Percentiles rank a stretch among this genome's conserved stretches.
These are phyloP conservation scores for Ditula angustiorana DNA, from an alignment of 2,888 invertebrate genomes.

Conservation along the genomic window DNA sequence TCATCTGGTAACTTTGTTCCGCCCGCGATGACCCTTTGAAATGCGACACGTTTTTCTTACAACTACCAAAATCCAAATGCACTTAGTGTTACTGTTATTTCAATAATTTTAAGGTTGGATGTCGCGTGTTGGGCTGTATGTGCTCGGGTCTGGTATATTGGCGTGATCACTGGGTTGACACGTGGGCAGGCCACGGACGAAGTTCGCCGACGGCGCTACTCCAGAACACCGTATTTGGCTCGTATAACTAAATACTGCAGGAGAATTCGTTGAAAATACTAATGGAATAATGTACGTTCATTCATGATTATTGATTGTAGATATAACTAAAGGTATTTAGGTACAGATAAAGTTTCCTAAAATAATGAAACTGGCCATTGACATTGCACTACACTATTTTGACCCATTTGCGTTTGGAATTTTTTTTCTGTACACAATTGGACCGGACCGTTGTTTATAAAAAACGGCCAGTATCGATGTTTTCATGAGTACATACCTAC, in stretches of 20 bases:
- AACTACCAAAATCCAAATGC: conserved; percentile 10
- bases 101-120: background rate
- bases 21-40: conserved; percentile 37
- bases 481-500: too few species aligned
- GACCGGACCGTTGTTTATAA: too few species aligned
- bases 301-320: too few species aligned
- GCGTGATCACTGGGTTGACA: conserved; percentile 47
- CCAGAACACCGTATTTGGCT: background rate
- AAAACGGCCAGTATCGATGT: too few species aligned
- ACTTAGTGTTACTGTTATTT: background rate
- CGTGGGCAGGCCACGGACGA: conserved; percentile 39
- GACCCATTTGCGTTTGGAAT: too few species aligned
- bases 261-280: background rate
- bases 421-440: too few species aligned
- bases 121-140: conserved; percentile 1
- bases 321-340: too few species aligned
- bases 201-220: conserved; percentile 41
- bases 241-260: background rate
- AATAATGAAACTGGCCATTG: too few species aligned
- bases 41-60: conserved; percentile 32
- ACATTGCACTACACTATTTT: too few species aligned
- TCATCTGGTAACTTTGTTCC: conserved; percentile 19
- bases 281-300: background rate
- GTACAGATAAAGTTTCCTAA: too few species aligned
- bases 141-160: conserved; percentile 40